Evolutionary conservation across 2,888 invertebrate genomes (phyloP), one percentile per base, ranked within the genome.

Genomic region (Apeira syringaria): DNA sequence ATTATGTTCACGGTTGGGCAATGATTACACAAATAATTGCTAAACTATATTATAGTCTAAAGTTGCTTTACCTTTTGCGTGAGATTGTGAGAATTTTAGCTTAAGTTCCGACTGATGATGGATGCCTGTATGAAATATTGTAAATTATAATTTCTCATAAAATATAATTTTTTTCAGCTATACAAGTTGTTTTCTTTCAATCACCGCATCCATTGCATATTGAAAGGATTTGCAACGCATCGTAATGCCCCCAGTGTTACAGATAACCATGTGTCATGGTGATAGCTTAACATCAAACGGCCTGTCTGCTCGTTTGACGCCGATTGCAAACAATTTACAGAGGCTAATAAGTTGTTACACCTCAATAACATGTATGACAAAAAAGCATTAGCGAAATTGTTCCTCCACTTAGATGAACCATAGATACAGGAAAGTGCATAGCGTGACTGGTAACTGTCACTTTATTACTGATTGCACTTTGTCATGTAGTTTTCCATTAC

Each of bases 81-180:
- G 89, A 86, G 89, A 89, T 88, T 90, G 89, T 89, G 87, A 88
- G 84, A 80, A 81, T 87, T 89, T 88, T 90, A 90, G 90, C 90
- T 89, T 90, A 90, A 90, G 90, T 90, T 89, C 83, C 88, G 90
- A 87, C 87, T 89, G 90, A 88, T 80, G 90, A 90, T 81, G 90
- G 86, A 89, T 90, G 90, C 83, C 82, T 89, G 90, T 83, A 87
- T 88, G 87, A 87, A 90, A 90, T 90, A 90, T 90, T 90, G 90
- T 90, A 90, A 90, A 90, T 90, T 90, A 90, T 90, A 87, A 90
- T 90, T 90, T 90, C 90, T 90, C 90, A 90, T 90, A 90, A 90
- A 90, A 90, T 90, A 90, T 89, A 90, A 90, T 90, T 90, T 90
- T 90, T 90, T 90, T 90, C 90, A 90, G 90, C 90, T 90, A 88